Percentiles rank a stretch among this genome's conserved stretches.
Evolutionary conservation across 2,797 vertebrate species (phyloP).

Genomic region (Rhabdophis nuchalis): DNA sequence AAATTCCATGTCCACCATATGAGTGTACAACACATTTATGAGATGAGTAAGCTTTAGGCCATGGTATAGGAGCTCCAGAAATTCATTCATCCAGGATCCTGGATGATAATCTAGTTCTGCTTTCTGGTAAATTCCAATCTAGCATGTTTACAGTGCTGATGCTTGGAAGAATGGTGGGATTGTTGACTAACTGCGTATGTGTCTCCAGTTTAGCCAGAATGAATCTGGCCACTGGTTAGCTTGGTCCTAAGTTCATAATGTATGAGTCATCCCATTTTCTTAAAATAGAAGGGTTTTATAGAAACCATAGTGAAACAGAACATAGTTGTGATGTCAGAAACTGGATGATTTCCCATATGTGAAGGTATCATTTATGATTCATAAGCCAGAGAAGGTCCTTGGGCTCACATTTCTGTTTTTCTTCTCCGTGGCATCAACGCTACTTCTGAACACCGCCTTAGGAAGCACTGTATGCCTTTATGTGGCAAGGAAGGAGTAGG

Average conservation of each 20-base stretch:
- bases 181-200: not conserved
- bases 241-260: not conserved
- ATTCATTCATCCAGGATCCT: not conserved
- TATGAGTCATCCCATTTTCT: not conserved
- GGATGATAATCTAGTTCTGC: not conserved
- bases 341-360: no score
- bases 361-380: not conserved
- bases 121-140: not conserved
- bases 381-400: slow-evolving; percentile 27
- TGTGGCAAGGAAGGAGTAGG: slow-evolving; percentile 68
- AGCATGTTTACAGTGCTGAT: not conserved
- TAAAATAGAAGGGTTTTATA: not conserved
- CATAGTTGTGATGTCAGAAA: not conserved
- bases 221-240: not conserved
- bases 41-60: not conserved
- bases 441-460: slow-evolving; percentile 60
- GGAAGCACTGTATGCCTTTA: slow-evolving; percentile 65
- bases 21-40: not conserved
- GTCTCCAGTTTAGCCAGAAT: not conserved
- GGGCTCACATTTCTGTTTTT: slow-evolving; percentile 43
- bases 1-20: not conserved
- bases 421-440: slow-evolving; percentile 63
- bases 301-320: not conserved
- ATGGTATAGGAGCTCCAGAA: not conserved
- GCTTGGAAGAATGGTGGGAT: not conserved